phyloP scores from a whole-genome alignment of 2,888 invertebrate species.

The Drosophila cyrtoloma region DNA sequence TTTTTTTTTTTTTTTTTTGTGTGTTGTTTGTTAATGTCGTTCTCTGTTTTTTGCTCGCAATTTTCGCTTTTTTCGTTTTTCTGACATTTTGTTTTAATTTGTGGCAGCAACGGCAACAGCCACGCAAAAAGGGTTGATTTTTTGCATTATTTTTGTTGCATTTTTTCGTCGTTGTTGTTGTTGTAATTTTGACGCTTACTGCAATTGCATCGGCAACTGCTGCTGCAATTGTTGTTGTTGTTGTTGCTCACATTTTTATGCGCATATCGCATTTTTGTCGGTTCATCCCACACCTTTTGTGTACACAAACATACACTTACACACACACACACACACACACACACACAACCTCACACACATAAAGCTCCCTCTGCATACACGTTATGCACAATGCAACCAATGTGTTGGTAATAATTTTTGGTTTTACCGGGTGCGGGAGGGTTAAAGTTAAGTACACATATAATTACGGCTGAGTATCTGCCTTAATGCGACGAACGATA shows the following conservation, averaged over 20 bases:
- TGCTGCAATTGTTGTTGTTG: constrained; percentile 20
- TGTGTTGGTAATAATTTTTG: constrained; percentile 51
- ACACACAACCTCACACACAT: background rate
- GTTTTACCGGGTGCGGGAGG: constrained; percentile 25
- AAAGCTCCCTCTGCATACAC: constrained; percentile 2
- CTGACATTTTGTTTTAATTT: constrained; percentile 83
- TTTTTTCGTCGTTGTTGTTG: constrained; percentile 50
- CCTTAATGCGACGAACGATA: constrained; percentile 22
- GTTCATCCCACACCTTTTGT: constrained; percentile 76
- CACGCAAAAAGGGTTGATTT: constrained; percentile 75
- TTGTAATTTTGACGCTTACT: constrained; percentile 73
- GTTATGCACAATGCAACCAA: constrained; percentile 37
- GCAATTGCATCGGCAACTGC: constrained; percentile 68
- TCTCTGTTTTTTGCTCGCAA: constrained; percentile 44
- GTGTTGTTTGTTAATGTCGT: constrained; percentile 52
- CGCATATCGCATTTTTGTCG: constrained; percentile 76
- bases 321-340: constrained; percentile 14
- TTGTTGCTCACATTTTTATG: constrained; percentile 64
- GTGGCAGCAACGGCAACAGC: constrained; percentile 62
- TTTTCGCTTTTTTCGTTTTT: constrained; percentile 60
- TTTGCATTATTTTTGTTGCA: constrained; percentile 59
- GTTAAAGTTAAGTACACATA: constrained; percentile 30
- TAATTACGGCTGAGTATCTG: constrained; percentile 29
- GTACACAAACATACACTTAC: constrained; percentile 27
- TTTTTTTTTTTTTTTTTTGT: constrained; percentile 34